Evolutionary conservation across 2,888 invertebrate species (phyloP), one percentile per base, ranked within the genome.

Genomic region (Caenorhabditis drosophilae): DNA sequence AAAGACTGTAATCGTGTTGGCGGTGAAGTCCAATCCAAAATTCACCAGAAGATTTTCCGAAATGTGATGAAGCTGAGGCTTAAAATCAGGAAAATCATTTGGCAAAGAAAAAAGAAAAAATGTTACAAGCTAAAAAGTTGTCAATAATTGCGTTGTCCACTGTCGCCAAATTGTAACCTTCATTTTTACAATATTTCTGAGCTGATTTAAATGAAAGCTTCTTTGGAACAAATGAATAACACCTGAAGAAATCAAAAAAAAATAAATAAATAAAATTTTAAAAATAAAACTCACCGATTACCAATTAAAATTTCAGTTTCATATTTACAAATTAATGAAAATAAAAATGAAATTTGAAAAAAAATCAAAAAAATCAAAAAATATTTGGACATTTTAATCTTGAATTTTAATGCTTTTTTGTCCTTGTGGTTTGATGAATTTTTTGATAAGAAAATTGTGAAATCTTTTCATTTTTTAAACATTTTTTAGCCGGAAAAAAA

Each of bases 201-300:
- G 59, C 59, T 27, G 52, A 16, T 11, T 41, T 44, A 31, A 42
- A 59, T 9, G 52, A 23, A 26, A 52, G 59, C 9, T 27, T 40
- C 20, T 59, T 59, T 18, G 59, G 36, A 4, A 59, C 59, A 26
- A 59, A 59, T 15, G 53, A 16, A n/a, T 59, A 59, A n/a, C 59
- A 59, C 47, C 58, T 58, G 46, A 46, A 38, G 20, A 4, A 9
- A 26, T n/a, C n/a, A n/a, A n/a, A n/a, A n/a, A n/a, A n/a, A n/a
- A n/a, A n/a, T n/a, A n/a, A n/a, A n/a, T n/a, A n/a, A n/a, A n/a
- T n/a, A n/a, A n/a, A n/a, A n/a, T n/a, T n/a, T n/a, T n/a, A n/a
- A n/a, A n/a, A n/a, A n/a, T n/a, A n/a, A n/a, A n/a, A n/a, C n/a
- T n/a, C n/a, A n/a, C 12, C 31, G 31, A 31, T 31, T 31, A 9